Base-by-base conservation (phyloP, 2,113 vertebrate species). In the Murina feae region DNA sequence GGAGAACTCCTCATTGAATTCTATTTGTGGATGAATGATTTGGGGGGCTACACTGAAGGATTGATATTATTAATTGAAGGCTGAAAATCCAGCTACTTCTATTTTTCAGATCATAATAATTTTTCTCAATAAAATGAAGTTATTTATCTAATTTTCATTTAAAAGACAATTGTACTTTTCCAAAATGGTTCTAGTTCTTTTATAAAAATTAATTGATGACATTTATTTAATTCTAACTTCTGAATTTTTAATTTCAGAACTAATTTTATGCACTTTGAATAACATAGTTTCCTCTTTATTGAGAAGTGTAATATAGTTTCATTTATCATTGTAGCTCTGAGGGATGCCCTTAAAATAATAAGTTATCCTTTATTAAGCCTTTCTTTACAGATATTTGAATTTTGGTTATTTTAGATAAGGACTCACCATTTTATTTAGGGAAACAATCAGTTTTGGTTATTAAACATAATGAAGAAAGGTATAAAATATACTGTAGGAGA, bases 111-210 rank as follows among this genome's bases (percentile, higher is more conserved):
- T 95, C 90, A 89, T 96, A 95, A 94, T 96, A 94, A 94, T 96
- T 95, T 95, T 95, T 95, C 94, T 92, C 86, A 93, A 55, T 89
- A 91, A 89, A 92, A 95, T 63, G 60, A 95, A 95, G 82, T 96
- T 97, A 96, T 97, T 97, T 97, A 95, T 96, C 91, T 94, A 95
- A 96, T 96, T 95, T 96, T 96, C 95, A 96, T 95, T 96, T 92
- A 91, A 49, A 75, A 95, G 93, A 95, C 91, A 93, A 95, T 85
- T 95, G 90, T 90, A 95, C 78, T 95, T 93, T 95, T 90, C 28
- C 72, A 96, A 95, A 97, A 95, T 93, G 78, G 51, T 74, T 83
- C 68, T 75, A 91, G 79, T 95, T 97, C 92, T 96, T 96, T 97
- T 95, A 96, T 90, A 95, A 97, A 96, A 96, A 94, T 95, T 97